These are phyloP conservation scores for Heliothis virescens DNA, from an alignment of 1,140 invertebrate genomes.

Conservation along the genomic window DNA sequence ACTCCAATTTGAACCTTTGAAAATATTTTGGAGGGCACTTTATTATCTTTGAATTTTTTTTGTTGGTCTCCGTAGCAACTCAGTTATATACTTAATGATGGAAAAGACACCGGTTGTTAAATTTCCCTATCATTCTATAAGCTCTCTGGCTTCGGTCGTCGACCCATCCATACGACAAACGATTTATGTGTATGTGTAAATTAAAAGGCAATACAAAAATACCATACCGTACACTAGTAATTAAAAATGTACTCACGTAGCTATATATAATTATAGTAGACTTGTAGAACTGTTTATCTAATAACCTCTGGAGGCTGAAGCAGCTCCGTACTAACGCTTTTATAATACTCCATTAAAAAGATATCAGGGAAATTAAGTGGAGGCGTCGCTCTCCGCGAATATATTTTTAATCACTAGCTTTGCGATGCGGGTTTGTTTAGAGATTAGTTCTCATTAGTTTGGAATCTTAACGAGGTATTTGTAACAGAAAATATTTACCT, in stretches of 20 bases:
- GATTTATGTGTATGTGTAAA: no score
- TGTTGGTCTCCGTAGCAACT: no score
- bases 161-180: no score
- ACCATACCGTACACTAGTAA: no score
- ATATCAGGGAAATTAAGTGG: conserved; percentile 40
- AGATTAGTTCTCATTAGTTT: not conserved
- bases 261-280: conserved; percentile 7
- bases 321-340: not conserved
- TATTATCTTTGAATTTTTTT: not conserved
- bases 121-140: no score
- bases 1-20: not conserved
- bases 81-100: no score
- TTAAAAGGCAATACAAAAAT: no score
- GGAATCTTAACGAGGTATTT: not conserved
- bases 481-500: not conserved
- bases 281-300: not conserved
- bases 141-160: no score
- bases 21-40: not conserved
- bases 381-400: not conserved
- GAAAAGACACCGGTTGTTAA: no score
- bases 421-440: not conserved
- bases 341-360: conserved; percentile 39
- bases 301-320: not conserved
- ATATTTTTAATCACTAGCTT: conserved; percentile 5
- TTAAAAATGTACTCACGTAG: no score